These are phyloP conservation scores for Pogonocherus hispidulus DNA, from an alignment of 2,888 invertebrate species.

Conservation along the genomic window DNA sequence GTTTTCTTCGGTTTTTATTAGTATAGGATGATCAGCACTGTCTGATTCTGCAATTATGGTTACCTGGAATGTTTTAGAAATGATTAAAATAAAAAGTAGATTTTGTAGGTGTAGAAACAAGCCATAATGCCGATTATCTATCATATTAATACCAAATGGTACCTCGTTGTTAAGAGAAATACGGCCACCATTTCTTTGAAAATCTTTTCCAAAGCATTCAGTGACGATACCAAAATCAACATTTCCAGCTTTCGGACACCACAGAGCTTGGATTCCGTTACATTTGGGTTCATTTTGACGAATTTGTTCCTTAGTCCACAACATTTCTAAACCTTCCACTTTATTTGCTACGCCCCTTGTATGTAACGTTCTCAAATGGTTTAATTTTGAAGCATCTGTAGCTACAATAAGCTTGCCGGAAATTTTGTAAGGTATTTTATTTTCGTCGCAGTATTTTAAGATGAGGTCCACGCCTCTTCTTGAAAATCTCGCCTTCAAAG, in stretches of 20 bases:
- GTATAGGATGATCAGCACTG: slow-evolving; percentile 71
- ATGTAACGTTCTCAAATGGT: slow-evolving; percentile 76
- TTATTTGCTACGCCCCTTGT: slow-evolving; percentile 74
- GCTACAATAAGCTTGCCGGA: slow-evolving; percentile 95
- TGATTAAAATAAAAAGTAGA: too few relatives aligned
- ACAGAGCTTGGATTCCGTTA: slow-evolving; percentile 79
- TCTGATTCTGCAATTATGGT: slow-evolving; percentile 70
- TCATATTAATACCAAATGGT: background rate
- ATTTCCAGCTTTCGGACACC: slow-evolving; percentile 87
- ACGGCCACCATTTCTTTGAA: slow-evolving; percentile 80
- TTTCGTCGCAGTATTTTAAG: slow-evolving; percentile 86
- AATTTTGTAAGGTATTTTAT: slow-evolving; percentile 88
- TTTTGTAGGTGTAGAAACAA: too few relatives aligned
- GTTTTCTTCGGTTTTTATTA: slow-evolving; percentile 67
- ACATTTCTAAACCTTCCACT: slow-evolving; percentile 66
- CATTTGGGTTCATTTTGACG: slow-evolving; percentile 49
- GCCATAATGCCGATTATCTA: background rate
- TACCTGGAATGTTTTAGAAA: slow-evolving; percentile 41
- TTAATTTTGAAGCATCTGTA: slow-evolving; percentile 77
- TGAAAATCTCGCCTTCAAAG: slow-evolving; percentile 89
- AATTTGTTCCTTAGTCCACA: slow-evolving; percentile 66
- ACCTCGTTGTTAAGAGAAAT: slow-evolving; percentile 83
- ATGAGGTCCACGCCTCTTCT: slow-evolving; percentile 84
- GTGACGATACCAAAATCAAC: slow-evolving; percentile 91
- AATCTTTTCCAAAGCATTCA: slow-evolving; percentile 82